Conservation (phyloP, 2,797 vertebrate species). For the Neostethus bicornis region DNA sequence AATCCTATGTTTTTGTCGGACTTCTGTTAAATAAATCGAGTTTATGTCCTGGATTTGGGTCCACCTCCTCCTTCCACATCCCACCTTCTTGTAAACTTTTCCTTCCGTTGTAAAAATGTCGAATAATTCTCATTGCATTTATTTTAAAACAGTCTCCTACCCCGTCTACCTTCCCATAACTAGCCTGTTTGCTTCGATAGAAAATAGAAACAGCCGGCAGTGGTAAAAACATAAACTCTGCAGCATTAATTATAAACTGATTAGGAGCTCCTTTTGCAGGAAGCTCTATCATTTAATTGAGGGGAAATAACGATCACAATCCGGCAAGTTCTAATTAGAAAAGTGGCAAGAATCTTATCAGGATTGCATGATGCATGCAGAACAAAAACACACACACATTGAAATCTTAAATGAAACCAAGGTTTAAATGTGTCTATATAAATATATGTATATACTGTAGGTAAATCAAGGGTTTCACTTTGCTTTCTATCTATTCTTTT, state of each 20-base stretch:
- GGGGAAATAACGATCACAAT: constrained; percentile 82
- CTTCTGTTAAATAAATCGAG: too few species aligned
- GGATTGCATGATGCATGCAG: constrained; percentile 70
- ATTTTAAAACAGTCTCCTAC: constrained; percentile 29
- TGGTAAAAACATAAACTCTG: constrained; percentile 52
- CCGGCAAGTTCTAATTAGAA: constrained; percentile 83
- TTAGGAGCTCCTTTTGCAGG: constrained; percentile 75
- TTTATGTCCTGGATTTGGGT: too few species aligned
- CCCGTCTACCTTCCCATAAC: constrained; percentile 23
- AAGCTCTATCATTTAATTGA: constrained; percentile 84
- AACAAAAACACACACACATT: constrained; percentile 25
- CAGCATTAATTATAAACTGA: constrained; percentile 83
- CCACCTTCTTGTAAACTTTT: too few species aligned
- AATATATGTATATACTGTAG: too few species aligned
- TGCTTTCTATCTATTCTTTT: too few species aligned
- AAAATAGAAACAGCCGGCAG: constrained; percentile 33
- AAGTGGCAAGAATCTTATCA: constrained; percentile 83
- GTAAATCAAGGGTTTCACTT: too few species aligned
- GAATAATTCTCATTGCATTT: too few species aligned
- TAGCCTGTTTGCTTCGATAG: constrained; percentile 43
- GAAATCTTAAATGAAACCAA: constrained; percentile 42
- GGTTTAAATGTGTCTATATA: constrained; percentile 29
- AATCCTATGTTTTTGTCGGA: too few species aligned
- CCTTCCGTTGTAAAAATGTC: too few species aligned
- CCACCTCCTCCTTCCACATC: too few species aligned